Evolutionary conservation across 2,888 invertebrate species (phyloP), one percentile per base, ranked within the genome.

Genomic region (Agriopis marginaria): DNA sequence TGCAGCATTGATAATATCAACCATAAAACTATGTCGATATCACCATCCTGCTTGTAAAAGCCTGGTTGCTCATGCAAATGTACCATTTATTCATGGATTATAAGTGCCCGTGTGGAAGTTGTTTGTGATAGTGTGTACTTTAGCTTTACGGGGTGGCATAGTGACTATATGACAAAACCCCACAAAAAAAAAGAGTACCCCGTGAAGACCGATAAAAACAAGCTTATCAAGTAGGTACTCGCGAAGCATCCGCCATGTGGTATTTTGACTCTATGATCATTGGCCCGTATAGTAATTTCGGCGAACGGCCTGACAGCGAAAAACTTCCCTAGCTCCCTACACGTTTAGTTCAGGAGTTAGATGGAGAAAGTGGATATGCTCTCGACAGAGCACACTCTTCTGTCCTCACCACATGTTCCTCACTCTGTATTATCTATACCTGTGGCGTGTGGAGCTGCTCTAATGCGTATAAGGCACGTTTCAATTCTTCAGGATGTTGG

Each of bases 31-130:
- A n/a, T 4, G 7, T n/a, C 39, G 3, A 39, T 7, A 54, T 39
- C n/a, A 54, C 8, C n/a, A 40, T 54, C 54, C 39, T n/a, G 54
- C n/a, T 40, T 39, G 39, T n/a, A n/a, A n/a, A n/a, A n/a, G n/a
- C n/a, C n/a, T n/a, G n/a, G n/a, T n/a, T n/a, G n/a, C n/a, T n/a
- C n/a, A n/a, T n/a, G n/a, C n/a, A n/a, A n/a, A n/a, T n/a, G n/a
- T n/a, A n/a, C n/a, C n/a, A n/a, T n/a, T n/a, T n/a, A n/a, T n/a
- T n/a, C n/a, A n/a, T n/a, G n/a, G n/a, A n/a, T n/a, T n/a, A n/a
- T n/a, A n/a, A n/a, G n/a, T n/a, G n/a, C n/a, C n/a, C n/a, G n/a
- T n/a, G n/a, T n/a, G n/a, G n/a, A n/a, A n/a, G n/a, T n/a, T n/a
- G n/a, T n/a, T n/a, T n/a, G n/a, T n/a, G n/a, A n/a, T n/a, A n/a